A percentile compares a stretch with the other conserved stretches of the same genome.
These are phyloP conservation scores for Ispidina lecontei DNA, from an alignment of 2,797 vertebrate species.

Conservation along the genomic window DNA sequence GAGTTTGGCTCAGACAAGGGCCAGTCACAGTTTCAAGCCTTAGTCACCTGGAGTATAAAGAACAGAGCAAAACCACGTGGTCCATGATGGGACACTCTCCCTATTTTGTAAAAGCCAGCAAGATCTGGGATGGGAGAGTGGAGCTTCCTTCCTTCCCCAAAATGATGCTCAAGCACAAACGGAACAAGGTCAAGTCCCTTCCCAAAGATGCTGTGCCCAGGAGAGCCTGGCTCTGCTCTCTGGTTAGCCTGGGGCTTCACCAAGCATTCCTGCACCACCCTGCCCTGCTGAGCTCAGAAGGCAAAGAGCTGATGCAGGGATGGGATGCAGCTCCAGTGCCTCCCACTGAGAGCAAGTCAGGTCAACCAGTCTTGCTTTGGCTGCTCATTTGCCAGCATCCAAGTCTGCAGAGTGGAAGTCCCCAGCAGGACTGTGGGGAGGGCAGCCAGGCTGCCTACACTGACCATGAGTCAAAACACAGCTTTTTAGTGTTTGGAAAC, in stretches of 20 bases:
- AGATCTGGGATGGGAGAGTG: neutral
- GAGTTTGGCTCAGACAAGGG: neutral
- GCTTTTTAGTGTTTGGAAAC: conserved; percentile 2
- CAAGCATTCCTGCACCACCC: neutral
- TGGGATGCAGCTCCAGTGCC: neutral
- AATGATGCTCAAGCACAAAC: neutral
- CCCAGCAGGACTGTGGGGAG: neutral
- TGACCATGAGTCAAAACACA: rapidly evolving
- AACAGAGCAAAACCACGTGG: neutral
- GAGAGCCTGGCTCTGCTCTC: neutral
- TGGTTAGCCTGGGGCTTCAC: neutral
- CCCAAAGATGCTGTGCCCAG: neutral
- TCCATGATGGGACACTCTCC: neutral
- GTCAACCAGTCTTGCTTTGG: neutral
- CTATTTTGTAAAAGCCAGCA: neutral
- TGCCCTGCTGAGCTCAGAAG: neutral
- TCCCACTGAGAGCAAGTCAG: neutral
- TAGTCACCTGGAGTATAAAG: neutral
- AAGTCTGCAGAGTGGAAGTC: neutral
- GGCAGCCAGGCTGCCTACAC: neutral
- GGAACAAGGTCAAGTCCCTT: neutral
- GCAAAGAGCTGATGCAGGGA: neutral
- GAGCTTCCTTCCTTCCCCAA: neutral
- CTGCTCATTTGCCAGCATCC: neutral
- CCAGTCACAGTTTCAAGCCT: conserved; percentile 31